Percentiles rank a stretch among this genome's conserved stretches.
phyloP scores from a whole-genome alignment of 2,888 invertebrate species.

The Cephus spinipes region DNA sequence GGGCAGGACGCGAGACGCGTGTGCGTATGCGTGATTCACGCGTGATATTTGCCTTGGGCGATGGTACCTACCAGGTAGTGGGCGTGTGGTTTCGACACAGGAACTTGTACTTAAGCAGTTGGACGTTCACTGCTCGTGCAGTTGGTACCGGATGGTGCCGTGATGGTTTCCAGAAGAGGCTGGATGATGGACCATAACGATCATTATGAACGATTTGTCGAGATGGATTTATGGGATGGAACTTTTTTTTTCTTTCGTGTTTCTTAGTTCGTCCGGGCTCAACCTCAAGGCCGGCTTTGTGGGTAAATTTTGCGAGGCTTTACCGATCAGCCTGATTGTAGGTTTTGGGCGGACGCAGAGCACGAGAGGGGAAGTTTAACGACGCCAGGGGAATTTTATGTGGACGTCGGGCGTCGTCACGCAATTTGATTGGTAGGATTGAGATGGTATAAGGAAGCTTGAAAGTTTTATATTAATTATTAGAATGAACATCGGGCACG shows the following conservation, averaged over 20 bases:
- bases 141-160: too few species aligned
- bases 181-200: too few species aligned
- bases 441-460: too few species aligned
- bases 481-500: too few species aligned
- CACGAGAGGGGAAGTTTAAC: slow-evolving; percentile 5
- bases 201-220: too few species aligned
- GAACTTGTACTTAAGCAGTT: slow-evolving; percentile 45
- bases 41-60: background rate
- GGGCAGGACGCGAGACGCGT: background rate
- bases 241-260: too few species aligned
- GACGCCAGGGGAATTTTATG: slow-evolving; percentile 25
- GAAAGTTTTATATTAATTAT: too few species aligned
- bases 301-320: too few species aligned
- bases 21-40: background rate
- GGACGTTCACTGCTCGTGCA: slow-evolving; percentile 20
- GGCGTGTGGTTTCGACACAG: slow-evolving; percentile 45
- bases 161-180: too few species aligned
- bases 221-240: too few species aligned
- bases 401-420: slow-evolving; percentile 24
- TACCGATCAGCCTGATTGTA: background rate
- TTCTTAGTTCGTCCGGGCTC: too few species aligned
- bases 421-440: slow-evolving; percentile 4
- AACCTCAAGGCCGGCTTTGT: too few species aligned
- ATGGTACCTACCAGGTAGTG: slow-evolving; percentile 23
- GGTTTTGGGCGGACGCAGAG: slow-evolving; percentile 2